Conservation (phyloP, 2,888 invertebrate genomes). For the Tortricodes alternella region DNA sequence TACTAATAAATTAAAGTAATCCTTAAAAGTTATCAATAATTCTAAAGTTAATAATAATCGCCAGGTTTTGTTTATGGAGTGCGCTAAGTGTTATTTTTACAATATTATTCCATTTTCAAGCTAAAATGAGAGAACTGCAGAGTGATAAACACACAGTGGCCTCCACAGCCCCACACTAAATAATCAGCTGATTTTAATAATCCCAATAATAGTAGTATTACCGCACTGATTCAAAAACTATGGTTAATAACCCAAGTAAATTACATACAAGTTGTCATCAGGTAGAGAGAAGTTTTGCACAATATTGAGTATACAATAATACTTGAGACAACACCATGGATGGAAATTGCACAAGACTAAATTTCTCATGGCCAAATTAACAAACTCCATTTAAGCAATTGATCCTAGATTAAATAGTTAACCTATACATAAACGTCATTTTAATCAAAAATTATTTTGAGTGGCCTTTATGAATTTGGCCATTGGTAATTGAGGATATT, state of each 20-base stretch:
- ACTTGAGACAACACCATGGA: constrained; percentile 9
- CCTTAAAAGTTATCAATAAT: constrained; percentile 27
- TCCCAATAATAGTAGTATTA: constrained; percentile 9
- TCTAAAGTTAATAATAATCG: constrained; percentile 29
- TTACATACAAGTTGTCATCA: constrained; percentile 3
- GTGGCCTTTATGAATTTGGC: no score
- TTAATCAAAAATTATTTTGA: no score
- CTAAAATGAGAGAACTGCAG: constrained; percentile 12
- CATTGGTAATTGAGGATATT: no score
- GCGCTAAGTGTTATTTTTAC: constrained; percentile 15
- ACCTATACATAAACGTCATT: no score
- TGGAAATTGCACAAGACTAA: constrained; percentile 17
- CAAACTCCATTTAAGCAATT: no score
- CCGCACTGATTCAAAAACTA: constrained; percentile 20
- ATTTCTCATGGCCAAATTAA: no score
- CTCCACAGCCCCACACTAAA: constrained; percentile 4
- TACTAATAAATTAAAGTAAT: constrained; percentile 29
- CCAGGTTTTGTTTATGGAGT: constrained; percentile 25
- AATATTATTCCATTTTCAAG: constrained; percentile 10
- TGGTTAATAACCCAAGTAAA: constrained; percentile 10
- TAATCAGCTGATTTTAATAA: constrained; percentile 18
- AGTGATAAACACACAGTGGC: constrained; percentile 1
- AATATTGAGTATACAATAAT: constrained; percentile 25
- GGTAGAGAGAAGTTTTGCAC: not conserved
- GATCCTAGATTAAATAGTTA: no score